Percentiles rank a stretch among this genome's conserved stretches.
Conservation (phyloP, 2,797 vertebrate species). For the Muraenolepis orangiensis region DNA sequence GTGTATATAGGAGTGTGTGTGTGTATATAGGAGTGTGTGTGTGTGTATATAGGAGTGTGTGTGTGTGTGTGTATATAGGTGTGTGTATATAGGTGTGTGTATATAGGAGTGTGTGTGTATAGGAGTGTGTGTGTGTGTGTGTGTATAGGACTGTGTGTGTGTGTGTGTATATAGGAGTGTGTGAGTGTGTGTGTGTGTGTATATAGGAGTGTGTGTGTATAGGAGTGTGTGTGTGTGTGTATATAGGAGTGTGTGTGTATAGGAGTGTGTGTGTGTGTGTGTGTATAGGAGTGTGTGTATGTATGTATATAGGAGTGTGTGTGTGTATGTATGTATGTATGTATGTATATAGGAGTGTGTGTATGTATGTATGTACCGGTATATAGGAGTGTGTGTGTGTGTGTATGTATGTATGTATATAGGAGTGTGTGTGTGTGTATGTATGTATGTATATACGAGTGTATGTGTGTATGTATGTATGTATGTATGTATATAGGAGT, state of each 20-base stretch:
- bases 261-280: background rate
- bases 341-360: no score
- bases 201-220: no score
- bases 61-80: background rate
- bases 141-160: background rate
- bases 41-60: background rate
- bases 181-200: conserved; percentile 1
- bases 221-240: background rate
- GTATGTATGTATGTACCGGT: background rate
- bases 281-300: background rate
- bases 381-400: background rate
- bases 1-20: background rate
- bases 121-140: background rate
- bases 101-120: no score
- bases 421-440: background rate
- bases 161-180: background rate
- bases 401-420: background rate
- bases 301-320: no score
- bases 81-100: no score
- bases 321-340: conserved; percentile 1
- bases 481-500: no score
- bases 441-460: background rate
- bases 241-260: background rate
- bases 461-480: no score
- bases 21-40: background rate